Percentiles rank a stretch among this genome's conserved stretches.
phyloP scores from a whole-genome alignment of 2,888 invertebrate species.

The Drosophila monieri region DNA sequence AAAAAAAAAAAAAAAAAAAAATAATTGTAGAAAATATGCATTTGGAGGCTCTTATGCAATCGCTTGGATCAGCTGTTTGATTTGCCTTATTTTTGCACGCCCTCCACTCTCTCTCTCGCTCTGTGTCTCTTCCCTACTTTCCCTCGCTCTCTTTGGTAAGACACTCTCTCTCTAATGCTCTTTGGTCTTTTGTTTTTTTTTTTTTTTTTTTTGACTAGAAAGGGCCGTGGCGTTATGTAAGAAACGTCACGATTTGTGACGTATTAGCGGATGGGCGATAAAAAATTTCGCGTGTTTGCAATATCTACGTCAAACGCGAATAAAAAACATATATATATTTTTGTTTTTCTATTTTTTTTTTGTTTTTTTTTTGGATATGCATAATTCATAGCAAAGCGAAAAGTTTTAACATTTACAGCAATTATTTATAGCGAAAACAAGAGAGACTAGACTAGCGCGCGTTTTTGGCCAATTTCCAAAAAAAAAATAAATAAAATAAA shows the following conservation, averaged over 20 bases:
- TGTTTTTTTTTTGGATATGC: not conserved
- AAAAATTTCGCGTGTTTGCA: conserved; percentile 71
- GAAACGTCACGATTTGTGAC: conserved; percentile 57
- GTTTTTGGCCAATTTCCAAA: conserved; percentile 31
- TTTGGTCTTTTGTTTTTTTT: conserved; percentile 1
- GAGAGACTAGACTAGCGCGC: not conserved
- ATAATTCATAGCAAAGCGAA: not conserved
- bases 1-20: not conserved
- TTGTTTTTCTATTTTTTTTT: conserved; percentile 13
- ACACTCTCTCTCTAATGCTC: conserved; percentile 7
- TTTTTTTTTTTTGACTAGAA: not conserved
- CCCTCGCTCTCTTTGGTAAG: not conserved
- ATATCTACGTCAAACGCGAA: conserved; percentile 58
- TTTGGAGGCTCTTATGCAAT: conserved; percentile 36
- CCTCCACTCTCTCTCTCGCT: conserved; percentile 2
- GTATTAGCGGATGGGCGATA: conserved; percentile 72
- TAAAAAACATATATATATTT: conserved; percentile 4
- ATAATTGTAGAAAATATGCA: conserved; percentile 18
- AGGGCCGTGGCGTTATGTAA: conserved; percentile 60
- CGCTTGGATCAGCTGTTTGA: conserved; percentile 41
- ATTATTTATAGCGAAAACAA: conserved; percentile 28
- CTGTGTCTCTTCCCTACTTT: not conserved
- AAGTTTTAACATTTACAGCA: conserved; percentile 31
- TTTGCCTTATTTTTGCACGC: not conserved
- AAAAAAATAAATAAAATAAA: too few relatives aligned